phyloP scores from a whole-genome alignment of 1,140 invertebrate genomes.

The Drosophila nigrodunni region DNA sequence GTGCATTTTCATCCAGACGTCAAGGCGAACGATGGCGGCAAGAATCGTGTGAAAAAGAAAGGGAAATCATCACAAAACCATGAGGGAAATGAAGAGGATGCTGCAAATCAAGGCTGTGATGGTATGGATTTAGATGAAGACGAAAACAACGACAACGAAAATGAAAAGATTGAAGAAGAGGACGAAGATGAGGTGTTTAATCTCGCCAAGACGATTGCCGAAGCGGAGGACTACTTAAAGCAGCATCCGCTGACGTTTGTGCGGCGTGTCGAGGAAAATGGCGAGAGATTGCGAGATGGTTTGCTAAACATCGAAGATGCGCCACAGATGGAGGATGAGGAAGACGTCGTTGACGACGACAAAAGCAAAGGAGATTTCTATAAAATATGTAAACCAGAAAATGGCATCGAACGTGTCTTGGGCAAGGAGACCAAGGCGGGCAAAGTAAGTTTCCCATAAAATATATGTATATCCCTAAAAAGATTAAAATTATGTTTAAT shows the following conservation, averaged over 20 bases:
- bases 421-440: constrained; percentile 77
- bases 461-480: background rate
- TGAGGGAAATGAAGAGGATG: constrained; percentile 21
- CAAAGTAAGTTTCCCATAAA: constrained; percentile 41
- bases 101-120: constrained; percentile 50
- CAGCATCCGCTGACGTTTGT: constrained; percentile 77
- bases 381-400: constrained; percentile 62
- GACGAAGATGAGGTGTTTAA: constrained; percentile 69
- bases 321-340: constrained; percentile 27
- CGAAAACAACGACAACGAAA: constrained; percentile 36
- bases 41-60: constrained; percentile 71
- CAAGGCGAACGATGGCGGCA: constrained; percentile 74
- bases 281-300: constrained; percentile 48
- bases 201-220: constrained; percentile 73
- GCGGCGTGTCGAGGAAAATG: constrained; percentile 61
- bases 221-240: constrained; percentile 77
- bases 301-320: constrained; percentile 53
- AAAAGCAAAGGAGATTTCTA: constrained; percentile 63
- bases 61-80: constrained; percentile 42
- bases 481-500: background rate
- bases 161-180: constrained; percentile 38
- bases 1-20: constrained; percentile 77
- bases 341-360: constrained; percentile 14
- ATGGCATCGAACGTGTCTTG: constrained; percentile 72
- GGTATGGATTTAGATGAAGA: constrained; percentile 57